Evolutionary conservation across 2,113 vertebrate genomes (phyloP).

Genomic region (Actinemys pallida): DNA sequence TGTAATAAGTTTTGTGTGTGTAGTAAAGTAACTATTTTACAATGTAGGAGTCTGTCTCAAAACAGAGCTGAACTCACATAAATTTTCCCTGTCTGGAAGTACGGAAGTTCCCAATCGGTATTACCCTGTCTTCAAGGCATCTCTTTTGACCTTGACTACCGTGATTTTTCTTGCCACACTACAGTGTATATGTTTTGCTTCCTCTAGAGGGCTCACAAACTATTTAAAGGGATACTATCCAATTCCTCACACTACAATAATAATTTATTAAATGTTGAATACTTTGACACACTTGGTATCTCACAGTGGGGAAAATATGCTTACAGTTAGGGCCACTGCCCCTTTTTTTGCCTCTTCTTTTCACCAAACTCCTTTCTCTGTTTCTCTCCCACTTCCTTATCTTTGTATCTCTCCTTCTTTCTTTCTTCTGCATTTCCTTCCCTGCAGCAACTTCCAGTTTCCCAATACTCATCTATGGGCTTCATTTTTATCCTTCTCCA

Average conservation of each 20-base stretch:
- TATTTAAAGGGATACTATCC: background rate
- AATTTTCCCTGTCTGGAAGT: background rate
- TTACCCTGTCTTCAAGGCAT: background rate
- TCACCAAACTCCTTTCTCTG: background rate
- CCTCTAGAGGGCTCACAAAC: background rate
- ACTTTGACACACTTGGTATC: background rate
- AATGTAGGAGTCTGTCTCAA: background rate
- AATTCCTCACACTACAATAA: background rate
- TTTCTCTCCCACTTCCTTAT: background rate
- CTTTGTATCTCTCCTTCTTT: background rate
- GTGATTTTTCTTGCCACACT: accelerated
- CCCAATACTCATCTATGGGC: background rate
- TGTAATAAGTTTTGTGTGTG: conserved; percentile 1
- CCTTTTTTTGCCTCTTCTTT: background rate
- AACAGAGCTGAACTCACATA: background rate
- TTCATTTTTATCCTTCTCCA: background rate
- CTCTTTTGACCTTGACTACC: accelerated
- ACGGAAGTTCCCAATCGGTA: background rate
- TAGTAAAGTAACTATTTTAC: background rate
- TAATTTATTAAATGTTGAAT: background rate
- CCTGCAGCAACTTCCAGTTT: background rate
- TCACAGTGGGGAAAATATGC: background rate
- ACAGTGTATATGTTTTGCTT: accelerated
- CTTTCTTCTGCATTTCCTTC: background rate
- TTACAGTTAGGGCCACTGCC: accelerated